Percentiles rank a stretch among this genome's conserved stretches.
Evolutionary conservation across 2,797 vertebrate species (phyloP).

Genomic region (Pseudomugil gertrudae): DNA sequence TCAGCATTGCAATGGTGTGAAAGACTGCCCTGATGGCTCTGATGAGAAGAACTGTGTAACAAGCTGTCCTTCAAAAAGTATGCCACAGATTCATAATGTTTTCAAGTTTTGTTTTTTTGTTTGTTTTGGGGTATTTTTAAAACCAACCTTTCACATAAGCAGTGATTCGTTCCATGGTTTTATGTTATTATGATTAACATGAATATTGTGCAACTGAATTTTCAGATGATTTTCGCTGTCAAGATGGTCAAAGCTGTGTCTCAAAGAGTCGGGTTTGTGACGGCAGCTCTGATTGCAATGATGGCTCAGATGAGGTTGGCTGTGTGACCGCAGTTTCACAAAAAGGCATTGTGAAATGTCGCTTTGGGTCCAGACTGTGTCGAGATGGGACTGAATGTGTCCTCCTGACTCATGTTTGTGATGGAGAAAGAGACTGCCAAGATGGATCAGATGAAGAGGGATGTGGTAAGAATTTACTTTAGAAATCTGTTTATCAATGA

Average conservation of each 20-base stretch:
- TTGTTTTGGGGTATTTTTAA: too few species aligned
- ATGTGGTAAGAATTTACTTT: constrained; percentile 66
- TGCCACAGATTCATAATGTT: neutral
- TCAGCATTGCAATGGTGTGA: constrained; percentile 84
- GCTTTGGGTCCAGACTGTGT: constrained; percentile 71
- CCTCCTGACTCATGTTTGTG: constrained; percentile 79
- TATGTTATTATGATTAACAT: too few species aligned
- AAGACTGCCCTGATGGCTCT: constrained; percentile 82
- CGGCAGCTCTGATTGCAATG: constrained; percentile 71
- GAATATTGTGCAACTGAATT: too few species aligned
- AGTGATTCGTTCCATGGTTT: too few species aligned
- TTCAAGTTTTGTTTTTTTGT: neutral
- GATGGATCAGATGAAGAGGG: constrained; percentile 88
- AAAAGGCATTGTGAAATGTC: constrained; percentile 17
- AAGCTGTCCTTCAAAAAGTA: constrained; percentile 71
- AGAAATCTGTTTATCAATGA: too few species aligned
- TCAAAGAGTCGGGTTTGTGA: constrained; percentile 66
- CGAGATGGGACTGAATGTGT: constrained; percentile 74
- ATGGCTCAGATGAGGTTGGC: constrained; percentile 69
- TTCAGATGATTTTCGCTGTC: constrained; percentile 59
- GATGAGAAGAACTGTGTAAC: constrained; percentile 80
- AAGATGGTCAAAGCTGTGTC: constrained; percentile 67
- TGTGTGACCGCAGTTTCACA: constrained; percentile 35
- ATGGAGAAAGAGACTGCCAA: constrained; percentile 82
- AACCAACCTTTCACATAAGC: too few species aligned